Evolutionary conservation across 2,797 vertebrate species (phyloP), one percentile per base, ranked within the genome.

Genomic region (Aphelocoma californica): DNA sequence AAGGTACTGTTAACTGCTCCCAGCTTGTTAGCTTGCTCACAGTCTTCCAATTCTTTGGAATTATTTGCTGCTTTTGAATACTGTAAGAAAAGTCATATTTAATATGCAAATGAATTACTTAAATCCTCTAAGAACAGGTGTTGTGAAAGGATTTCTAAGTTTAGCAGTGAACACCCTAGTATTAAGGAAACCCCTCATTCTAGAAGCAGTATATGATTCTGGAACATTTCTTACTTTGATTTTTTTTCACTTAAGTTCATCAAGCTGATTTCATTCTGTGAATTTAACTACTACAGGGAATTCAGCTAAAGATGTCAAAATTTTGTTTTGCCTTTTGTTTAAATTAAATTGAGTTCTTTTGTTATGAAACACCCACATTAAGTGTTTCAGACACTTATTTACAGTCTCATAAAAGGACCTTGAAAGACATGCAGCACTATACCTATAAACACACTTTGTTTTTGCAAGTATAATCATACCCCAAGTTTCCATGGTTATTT

Each of bases 1-100:
- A 99, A 97, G 8, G 99, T 99, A 98, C 98, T 99, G 98, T 99
- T 99, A 95, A 99, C 97, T 80, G 99, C 99, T 45, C 99, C 99
- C 94, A 99, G 98, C 71, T 99, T 98, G 88, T 98, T 98, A 70
- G 98, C 99, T 97, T 99, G 99, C 82, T 99, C 98, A 96, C 99
- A 99, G 60, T 99, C 99, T 21, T 98, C 97, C 67, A 98, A 57
- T 73, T 99, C 98, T 60, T 97, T 97, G 65, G 98, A 96, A 10
- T 94, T 93, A 69, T 98, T 98, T 40, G 97, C 97, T 1, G 93
- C 98, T 95, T 98, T 98, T 60, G 98, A 98, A 89, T 99, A 99
- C 99, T 99, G 95, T 36, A 98, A 97, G 53, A 94, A 91, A 97
- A 42, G 36, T 75, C 3, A 72, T 40, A 65, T 80, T 90, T 84